phyloP scores from a whole-genome alignment of 2,888 invertebrate genomes.

The Pristionchus japonicus region DNA sequence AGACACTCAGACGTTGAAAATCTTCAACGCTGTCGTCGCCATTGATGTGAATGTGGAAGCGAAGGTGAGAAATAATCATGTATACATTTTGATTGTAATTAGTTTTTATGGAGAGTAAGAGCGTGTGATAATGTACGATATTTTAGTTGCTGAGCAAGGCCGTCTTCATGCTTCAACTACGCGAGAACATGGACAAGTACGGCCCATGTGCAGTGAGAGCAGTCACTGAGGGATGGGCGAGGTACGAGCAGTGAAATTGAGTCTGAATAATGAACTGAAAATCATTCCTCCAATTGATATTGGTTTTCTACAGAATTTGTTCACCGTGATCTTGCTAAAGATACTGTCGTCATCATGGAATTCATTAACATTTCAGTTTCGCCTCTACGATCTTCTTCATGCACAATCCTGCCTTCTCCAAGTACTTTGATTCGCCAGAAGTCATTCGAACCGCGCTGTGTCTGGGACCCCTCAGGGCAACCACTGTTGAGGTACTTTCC shows the following conservation, averaged over 20 bases:
- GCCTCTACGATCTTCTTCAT: constrained; percentile 56
- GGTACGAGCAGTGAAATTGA: neutral
- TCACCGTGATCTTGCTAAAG: neutral
- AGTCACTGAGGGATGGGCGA: constrained; percentile 40
- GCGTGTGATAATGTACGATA: no score
- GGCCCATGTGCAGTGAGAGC: neutral
- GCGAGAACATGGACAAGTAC: constrained; percentile 17
- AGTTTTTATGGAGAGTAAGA: no score
- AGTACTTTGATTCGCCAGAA: constrained; percentile 47
- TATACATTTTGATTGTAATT: no score
- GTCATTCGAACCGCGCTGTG: constrained; percentile 57
- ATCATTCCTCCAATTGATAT: neutral
- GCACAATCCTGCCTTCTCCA: constrained; percentile 51
- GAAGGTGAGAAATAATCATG: constrained; percentile 24
- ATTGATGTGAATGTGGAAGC: constrained; percentile 37
- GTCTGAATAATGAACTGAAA: neutral
- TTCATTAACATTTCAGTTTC: constrained; percentile 51
- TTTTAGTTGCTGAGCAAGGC: constrained; percentile 37
- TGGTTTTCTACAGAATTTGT: no score
- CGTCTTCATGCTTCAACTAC: constrained; percentile 28
- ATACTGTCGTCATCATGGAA: neutral
- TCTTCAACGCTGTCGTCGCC: constrained; percentile 34
- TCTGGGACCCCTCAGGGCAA: constrained; percentile 54
- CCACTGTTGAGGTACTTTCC: constrained; percentile 56
- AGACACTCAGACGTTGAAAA: constrained; percentile 21